Evolutionary conservation across 2,797 vertebrate species (phyloP), one percentile per base, ranked within the genome.

Genomic region (Glyptemys insculpta): DNA sequence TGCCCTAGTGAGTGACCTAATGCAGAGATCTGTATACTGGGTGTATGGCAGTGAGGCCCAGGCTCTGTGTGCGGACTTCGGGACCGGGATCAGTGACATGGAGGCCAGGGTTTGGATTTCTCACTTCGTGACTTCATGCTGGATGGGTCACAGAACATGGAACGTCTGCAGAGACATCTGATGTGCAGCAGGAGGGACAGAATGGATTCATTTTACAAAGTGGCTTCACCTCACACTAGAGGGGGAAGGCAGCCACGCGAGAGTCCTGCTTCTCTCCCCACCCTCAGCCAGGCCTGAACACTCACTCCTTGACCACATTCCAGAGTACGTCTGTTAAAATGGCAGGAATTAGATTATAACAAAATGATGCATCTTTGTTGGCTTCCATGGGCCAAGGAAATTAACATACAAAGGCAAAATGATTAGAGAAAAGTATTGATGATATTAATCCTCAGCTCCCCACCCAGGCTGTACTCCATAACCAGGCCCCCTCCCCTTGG

Each of bases 11-110:
- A 72, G 65, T 41, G 65, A 72, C 18, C 65, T 41, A 23, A 72
- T 72, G n/a, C 65, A 68, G 18, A 37, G 34, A 68, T 19, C 18
- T 37, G n/a, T 3, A 21, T 37, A 21, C 16, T 65, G n/a, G n/a
- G 19, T 21, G 19, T 72, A 41, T 23, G 65, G n/a, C 65, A 41
- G 19, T 72, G 37, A 93, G 94, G 59, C 80, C 2, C 50, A 65
- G 29, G 4, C 49, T 89, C 37, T 0, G 0, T 16, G 1, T 81
- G 23, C 19, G 8, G 27, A 50, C 1, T 1, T 76, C 14, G 85
- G 31, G 44, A 25, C 44, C 44, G 1, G 15, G 19, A 27, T 85
- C 34, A 49, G 19, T 8, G 41, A 7, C 78, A 50, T 81, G 41
- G 8, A 91, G 16, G 83, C 34, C 2, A 1, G 47, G 57, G 41